phyloP scores from a whole-genome alignment of 1,140 invertebrate genomes.

The Listronotus oregonensis region DNA sequence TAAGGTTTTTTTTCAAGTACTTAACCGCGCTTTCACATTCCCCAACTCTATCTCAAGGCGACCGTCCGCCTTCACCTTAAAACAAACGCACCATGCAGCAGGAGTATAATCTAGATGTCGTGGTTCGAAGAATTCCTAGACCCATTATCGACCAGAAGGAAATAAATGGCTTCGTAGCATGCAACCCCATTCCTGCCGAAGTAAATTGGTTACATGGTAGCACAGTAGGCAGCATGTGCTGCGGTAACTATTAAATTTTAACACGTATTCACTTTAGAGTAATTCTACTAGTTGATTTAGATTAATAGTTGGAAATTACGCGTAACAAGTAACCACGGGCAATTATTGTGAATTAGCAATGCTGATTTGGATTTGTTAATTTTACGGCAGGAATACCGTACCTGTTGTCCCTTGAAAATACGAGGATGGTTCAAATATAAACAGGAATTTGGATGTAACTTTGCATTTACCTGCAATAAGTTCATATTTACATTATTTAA shows the following conservation, averaged over 20 bases:
- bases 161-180: constrained; percentile 18
- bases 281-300: constrained; percentile 12
- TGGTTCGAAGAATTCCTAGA: constrained; percentile 23
- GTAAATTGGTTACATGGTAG: constrained; percentile 25
- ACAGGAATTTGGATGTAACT: too few species aligned
- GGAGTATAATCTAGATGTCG: constrained; percentile 24
- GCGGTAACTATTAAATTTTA: constrained; percentile 19
- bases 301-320: constrained; percentile 17
- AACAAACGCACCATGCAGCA: constrained; percentile 22
- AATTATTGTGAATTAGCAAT: too few species aligned
- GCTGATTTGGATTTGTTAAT: too few species aligned
- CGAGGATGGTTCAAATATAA: too few species aligned
- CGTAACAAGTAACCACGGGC: not conserved
- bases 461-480: too few species aligned
- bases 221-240: constrained; percentile 25
- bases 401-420: too few species aligned
- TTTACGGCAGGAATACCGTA: too few species aligned
- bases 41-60: not conserved
- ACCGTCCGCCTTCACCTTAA: constrained; percentile 11
- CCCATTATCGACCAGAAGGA: constrained; percentile 17
- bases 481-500: too few species aligned
- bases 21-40: too few species aligned
- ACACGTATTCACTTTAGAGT: constrained; percentile 15
- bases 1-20: too few species aligned
- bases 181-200: constrained; percentile 24